Percentiles rank a stretch among this genome's conserved stretches.
Evolutionary conservation across 2,888 invertebrate genomes (phyloP).

Genomic region (Parnassius glacialis): DNA sequence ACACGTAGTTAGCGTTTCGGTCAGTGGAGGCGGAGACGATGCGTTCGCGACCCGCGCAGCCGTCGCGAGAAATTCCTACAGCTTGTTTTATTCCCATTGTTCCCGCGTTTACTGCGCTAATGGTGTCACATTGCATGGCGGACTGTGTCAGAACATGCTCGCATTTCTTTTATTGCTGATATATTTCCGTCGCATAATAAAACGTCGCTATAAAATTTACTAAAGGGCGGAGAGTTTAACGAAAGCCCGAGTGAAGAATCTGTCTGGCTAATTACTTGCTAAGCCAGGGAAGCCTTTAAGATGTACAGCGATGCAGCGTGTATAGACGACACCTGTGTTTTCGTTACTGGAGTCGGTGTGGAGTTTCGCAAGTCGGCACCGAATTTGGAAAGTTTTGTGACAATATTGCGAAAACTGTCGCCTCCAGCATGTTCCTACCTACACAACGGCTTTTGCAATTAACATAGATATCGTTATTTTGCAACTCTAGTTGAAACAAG

Average conservation of each 20-base stretch:
- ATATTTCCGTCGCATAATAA: slow-evolving; percentile 50
- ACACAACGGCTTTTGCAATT: slow-evolving; percentile 21
- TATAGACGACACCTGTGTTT: slow-evolving; percentile 41
- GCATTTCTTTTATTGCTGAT: slow-evolving; percentile 47
- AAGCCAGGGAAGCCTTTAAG: slow-evolving; percentile 19
- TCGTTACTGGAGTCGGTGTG: slow-evolving; percentile 50
- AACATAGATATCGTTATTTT: slow-evolving; percentile 5
- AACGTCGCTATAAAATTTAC: slow-evolving; percentile 36
- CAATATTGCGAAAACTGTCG: slow-evolving; percentile 71
- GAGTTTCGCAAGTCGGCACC: slow-evolving; percentile 78
- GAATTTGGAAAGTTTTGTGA: slow-evolving; percentile 71
- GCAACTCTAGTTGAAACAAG: background rate
- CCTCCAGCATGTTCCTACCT: slow-evolving; percentile 28
- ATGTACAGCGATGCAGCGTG: slow-evolving; percentile 11
- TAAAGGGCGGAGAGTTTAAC: slow-evolving; percentile 7
- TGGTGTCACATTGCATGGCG: slow-evolving; percentile 75
- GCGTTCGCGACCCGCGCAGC: slow-evolving; percentile 35
- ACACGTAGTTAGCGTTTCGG: slow-evolving; percentile 25
- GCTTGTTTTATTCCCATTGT: slow-evolving; percentile 63
- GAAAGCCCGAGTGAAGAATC: slow-evolving; percentile 1
- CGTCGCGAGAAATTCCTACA: slow-evolving; percentile 62
- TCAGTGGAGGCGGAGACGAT: slow-evolving; percentile 43
- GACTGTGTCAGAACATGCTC: slow-evolving; percentile 56
- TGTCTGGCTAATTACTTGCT: slow-evolving; percentile 27
- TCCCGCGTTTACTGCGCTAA: slow-evolving; percentile 57